Percentiles rank a stretch among this genome's conserved stretches.
phyloP scores from a whole-genome alignment of 2,888 invertebrate genomes.

The Beris morrisii region DNA sequence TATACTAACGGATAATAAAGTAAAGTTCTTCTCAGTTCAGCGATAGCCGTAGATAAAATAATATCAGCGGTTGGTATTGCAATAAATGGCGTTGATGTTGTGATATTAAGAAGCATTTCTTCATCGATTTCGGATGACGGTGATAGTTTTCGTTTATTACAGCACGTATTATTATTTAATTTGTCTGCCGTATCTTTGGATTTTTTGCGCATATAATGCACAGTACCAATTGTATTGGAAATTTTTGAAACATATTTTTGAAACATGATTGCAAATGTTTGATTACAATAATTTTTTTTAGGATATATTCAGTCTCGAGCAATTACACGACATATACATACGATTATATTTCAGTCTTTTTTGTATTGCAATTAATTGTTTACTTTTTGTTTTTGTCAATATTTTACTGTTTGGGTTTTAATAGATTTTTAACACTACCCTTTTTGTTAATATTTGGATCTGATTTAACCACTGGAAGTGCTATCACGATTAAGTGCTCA shows the following conservation, averaged over 20 bases:
- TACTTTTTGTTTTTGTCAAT: slow-evolving; percentile 35
- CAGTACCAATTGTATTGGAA: slow-evolving; percentile 48
- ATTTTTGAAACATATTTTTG: slow-evolving; percentile 55
- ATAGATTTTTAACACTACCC: slow-evolving; percentile 30
- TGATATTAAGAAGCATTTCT: slow-evolving; percentile 32
- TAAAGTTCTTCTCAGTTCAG: slow-evolving; percentile 57
- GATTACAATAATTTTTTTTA: slow-evolving; percentile 12
- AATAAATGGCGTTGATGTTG: slow-evolving; percentile 49
- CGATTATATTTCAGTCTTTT: slow-evolving; percentile 28
- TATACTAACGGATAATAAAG: slow-evolving; percentile 59
- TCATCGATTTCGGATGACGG: slow-evolving; percentile 24
- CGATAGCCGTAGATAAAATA: slow-evolving; percentile 59
- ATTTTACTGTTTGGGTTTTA: slow-evolving; percentile 38
- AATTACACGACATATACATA: slow-evolving; percentile 6
- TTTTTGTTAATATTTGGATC: slow-evolving; percentile 38
- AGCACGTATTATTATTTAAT: slow-evolving; percentile 19
- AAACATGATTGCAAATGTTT: slow-evolving; percentile 46
- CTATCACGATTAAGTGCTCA: slow-evolving; percentile 52
- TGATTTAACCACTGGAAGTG: slow-evolving; percentile 45
- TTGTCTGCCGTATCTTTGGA: slow-evolving; percentile 35
- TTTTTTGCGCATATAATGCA: slow-evolving; percentile 40
- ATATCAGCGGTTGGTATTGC: slow-evolving; percentile 58
- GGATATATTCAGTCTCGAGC: slow-evolving; percentile 21
- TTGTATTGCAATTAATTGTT: background rate
- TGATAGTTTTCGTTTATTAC: slow-evolving; percentile 22